Percentiles rank a stretch among this genome's conserved stretches.
Conservation (phyloP, 2,797 vertebrate genomes). For the Pelobates cultripes region DNA sequence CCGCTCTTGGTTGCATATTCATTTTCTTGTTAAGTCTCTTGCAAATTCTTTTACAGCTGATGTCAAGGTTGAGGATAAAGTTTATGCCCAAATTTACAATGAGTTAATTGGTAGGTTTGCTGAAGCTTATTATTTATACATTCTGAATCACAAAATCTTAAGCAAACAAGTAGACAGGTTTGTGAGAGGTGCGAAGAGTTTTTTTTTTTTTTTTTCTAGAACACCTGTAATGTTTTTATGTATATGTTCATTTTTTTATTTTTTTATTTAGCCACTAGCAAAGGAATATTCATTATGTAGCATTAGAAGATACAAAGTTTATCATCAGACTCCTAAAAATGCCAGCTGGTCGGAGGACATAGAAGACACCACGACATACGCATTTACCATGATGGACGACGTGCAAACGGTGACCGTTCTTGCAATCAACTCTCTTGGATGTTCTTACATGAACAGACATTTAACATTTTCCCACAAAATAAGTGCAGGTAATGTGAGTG, state of each 20-base stretch:
- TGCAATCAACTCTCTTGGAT: conserved; percentile 84
- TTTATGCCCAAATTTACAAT: too few species aligned
- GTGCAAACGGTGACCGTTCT: conserved; percentile 77
- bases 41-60: too few species aligned
- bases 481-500: conserved; percentile 69
- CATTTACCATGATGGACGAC: conserved; percentile 79
- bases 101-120: too few species aligned
- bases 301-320: conserved; percentile 77
- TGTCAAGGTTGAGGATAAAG: too few species aligned
- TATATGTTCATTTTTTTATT: not conserved
- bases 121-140: too few species aligned
- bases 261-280: conserved; percentile 68
- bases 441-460: conserved; percentile 80
- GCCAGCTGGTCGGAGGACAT: conserved; percentile 66
- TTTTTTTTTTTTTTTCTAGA: not conserved
- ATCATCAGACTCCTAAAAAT: conserved; percentile 66
- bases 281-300: conserved; percentile 73
- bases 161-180: too few species aligned
- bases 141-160: too few species aligned
- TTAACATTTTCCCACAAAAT: conserved; percentile 79
- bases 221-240: not conserved
- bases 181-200: not conserved
- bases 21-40: too few species aligned
- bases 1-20: too few species aligned
- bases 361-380: conserved; percentile 71